Evolutionary conservation across 2,888 invertebrate genomes (phyloP).

Genomic region (Heteropelma amictum): DNA sequence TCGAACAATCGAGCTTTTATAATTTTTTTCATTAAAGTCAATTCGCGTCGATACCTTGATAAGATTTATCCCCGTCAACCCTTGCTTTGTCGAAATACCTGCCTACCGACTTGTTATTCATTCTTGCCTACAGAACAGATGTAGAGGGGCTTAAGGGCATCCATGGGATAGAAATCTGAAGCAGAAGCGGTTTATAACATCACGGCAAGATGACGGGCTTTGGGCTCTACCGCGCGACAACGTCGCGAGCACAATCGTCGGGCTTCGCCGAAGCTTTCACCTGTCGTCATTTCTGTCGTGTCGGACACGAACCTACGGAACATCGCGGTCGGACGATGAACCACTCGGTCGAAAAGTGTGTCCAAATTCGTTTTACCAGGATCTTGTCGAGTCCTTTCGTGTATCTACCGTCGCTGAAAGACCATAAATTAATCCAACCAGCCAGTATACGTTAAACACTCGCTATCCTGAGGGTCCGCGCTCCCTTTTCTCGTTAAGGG

Average conservation of each 20-base stretch:
- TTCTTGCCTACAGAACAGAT: background rate
- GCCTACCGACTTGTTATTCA: background rate
- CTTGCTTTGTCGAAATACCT: background rate
- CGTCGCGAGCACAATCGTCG: background rate
- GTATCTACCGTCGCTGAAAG: conserved; percentile 10
- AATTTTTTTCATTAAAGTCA: too few species aligned
- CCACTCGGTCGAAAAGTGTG: conserved; percentile 19
- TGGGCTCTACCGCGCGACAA: conserved; percentile 24
- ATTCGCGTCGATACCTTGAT: too few species aligned
- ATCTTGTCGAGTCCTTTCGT: conserved; percentile 16
- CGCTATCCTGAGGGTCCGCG: conserved; percentile 13
- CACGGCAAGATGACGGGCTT: conserved; percentile 22
- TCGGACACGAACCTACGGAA: conserved; percentile 18
- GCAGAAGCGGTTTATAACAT: background rate
- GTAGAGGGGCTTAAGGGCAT: background rate
- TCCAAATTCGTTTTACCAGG: conserved; percentile 35
- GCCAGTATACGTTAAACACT: conserved; percentile 19
- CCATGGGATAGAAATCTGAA: conserved; percentile 33
- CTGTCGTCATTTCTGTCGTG: conserved; percentile 42
- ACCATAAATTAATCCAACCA: conserved; percentile 52
- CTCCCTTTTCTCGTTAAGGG: conserved; percentile 39
- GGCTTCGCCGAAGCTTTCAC: conserved; percentile 44
- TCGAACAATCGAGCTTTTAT: too few species aligned
- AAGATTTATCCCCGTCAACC: background rate
- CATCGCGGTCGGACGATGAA: conserved; percentile 19